Conservation (phyloP, 2,113 vertebrate species). For the Puma concolor region DNA sequence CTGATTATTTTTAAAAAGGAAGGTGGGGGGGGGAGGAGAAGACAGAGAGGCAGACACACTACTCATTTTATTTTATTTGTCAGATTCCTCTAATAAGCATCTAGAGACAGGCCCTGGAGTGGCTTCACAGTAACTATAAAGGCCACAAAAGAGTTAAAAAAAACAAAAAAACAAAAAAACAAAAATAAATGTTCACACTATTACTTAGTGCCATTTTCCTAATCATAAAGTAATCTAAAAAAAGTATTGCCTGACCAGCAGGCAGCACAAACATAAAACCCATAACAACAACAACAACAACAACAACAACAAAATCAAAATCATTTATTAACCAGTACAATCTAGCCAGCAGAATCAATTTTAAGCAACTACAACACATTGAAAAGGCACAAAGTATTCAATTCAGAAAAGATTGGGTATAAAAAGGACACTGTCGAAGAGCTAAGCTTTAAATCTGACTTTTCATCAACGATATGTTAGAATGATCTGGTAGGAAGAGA, state of each 20-base stretch:
- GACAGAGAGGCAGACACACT: background rate
- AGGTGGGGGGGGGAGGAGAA: background rate
- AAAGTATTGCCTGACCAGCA: conserved; percentile 83
- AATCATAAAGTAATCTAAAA: conserved; percentile 74
- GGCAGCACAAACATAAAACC: conserved; percentile 72
- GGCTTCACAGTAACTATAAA: conserved; percentile 72
- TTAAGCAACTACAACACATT: conserved; percentile 34
- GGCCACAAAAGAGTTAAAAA: conserved; percentile 28
- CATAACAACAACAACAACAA: background rate
- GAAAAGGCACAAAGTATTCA: conserved; percentile 81
- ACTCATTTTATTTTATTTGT: conserved; percentile 52
- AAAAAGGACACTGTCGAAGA: conserved; percentile 81
- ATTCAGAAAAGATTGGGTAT: conserved; percentile 60
- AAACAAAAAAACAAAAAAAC: background rate
- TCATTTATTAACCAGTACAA: conserved; percentile 61
- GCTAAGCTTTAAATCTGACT: conserved; percentile 64
- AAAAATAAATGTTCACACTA: conserved; percentile 63
- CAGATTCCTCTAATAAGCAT: conserved; percentile 55
- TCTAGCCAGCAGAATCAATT: conserved; percentile 63
- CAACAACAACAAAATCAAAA: background rate
- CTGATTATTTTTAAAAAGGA: background rate
- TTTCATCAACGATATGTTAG: background rate
- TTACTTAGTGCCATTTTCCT: conserved; percentile 72
- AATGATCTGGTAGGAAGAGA: background rate
- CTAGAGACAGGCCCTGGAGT: conserved; percentile 71